phyloP scores from a whole-genome alignment of 2,888 invertebrate species.

The Perizoma flavofasciatum region DNA sequence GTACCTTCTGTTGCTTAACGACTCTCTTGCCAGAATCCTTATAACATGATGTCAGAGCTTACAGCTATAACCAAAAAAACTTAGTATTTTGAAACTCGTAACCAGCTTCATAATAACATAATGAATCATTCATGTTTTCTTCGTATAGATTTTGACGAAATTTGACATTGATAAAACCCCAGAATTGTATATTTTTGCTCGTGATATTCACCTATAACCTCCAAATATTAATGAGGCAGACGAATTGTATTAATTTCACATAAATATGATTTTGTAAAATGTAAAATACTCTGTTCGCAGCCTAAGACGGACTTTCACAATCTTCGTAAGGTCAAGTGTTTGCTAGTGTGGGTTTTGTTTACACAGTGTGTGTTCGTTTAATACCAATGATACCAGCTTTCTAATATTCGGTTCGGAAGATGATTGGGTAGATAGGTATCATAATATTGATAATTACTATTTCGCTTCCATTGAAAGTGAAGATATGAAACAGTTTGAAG shows the following conservation, averaged over 20 bases:
- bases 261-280: constrained; percentile 9
- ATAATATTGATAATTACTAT: constrained; percentile 35
- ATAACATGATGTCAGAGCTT: too few species aligned
- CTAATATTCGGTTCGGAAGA: constrained; percentile 60
- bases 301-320: constrained; percentile 64
- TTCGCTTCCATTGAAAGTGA: constrained; percentile 9
- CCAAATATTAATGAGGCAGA: constrained; percentile 30
- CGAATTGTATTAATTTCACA: constrained; percentile 22
- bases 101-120: too few species aligned
- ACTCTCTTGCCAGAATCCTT: too few species aligned
- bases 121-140: constrained; percentile 22
- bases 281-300: constrained; percentile 23
- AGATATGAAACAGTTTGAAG: constrained; percentile 9
- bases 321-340: constrained; percentile 65
- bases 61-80: too few species aligned
- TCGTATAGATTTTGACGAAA: constrained; percentile 12
- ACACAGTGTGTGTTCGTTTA: constrained; percentile 42
- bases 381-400: constrained; percentile 65
- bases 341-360: constrained; percentile 42
- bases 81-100: too few species aligned
- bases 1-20: too few species aligned
- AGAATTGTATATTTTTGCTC: constrained; percentile 9
- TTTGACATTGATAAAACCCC: constrained; percentile 22
- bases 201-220: constrained; percentile 31
- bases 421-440: constrained; percentile 33